Conservation (phyloP, 2,797 vertebrate genomes). For the Diceros bicornis region DNA sequence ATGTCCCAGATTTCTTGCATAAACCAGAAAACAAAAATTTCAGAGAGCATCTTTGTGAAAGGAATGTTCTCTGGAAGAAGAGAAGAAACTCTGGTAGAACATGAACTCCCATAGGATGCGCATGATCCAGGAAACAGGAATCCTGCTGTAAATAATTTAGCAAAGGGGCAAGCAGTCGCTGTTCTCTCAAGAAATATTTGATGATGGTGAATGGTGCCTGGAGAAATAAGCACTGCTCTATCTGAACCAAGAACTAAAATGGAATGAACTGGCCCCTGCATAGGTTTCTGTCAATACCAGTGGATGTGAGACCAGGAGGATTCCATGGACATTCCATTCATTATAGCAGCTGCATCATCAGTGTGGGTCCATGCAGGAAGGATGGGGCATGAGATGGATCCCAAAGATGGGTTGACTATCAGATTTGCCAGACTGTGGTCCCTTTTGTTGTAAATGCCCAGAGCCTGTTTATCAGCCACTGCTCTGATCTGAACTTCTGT, state of each 20-base stretch:
- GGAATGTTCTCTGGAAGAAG: background rate
- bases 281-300: background rate
- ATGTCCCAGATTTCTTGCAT: background rate
- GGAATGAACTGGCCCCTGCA: background rate
- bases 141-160: background rate
- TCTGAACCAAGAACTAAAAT: too few relatives aligned
- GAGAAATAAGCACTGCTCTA: background rate
- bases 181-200: background rate
- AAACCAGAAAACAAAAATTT: background rate
- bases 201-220: background rate
- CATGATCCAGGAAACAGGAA: background rate
- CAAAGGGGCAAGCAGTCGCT: background rate
- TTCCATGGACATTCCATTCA: background rate
- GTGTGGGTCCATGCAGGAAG: accelerated
- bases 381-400: accelerated
- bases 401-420: background rate
- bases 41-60: background rate
- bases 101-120: background rate
- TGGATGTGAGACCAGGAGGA: background rate
- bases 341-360: accelerated
- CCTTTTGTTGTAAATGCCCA: background rate
- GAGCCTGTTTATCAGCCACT: background rate
- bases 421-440: background rate
- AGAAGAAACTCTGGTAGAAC: background rate
- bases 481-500: background rate